Conservation (phyloP, 2,888 invertebrate species). For the Caenorhabditis macrosperma region DNA sequence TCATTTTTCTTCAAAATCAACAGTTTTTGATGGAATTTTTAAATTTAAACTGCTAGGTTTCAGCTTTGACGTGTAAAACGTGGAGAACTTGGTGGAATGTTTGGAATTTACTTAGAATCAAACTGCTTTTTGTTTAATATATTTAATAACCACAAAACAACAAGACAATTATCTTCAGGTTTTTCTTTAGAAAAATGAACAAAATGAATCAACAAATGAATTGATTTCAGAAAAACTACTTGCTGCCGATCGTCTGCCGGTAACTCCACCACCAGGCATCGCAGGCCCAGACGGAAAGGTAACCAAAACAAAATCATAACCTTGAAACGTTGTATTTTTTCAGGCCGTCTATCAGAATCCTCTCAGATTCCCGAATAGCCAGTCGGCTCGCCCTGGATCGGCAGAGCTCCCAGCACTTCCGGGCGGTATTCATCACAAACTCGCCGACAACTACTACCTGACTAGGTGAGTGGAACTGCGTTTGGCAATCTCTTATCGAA, state of each 20-base stretch:
- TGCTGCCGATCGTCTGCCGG: conserved; percentile 72
- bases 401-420: conserved; percentile 84
- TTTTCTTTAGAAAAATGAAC: not conserved
- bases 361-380: conserved; percentile 77
- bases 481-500: not conserved
- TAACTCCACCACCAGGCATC: conserved; percentile 74
- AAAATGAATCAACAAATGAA: too few species aligned
- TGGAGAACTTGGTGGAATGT: too few species aligned
- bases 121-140: too few species aligned
- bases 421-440: conserved; percentile 88
- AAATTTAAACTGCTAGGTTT: too few species aligned
- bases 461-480: conserved; percentile 44
- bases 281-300: conserved; percentile 76
- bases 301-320: not conserved
- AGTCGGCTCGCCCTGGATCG: conserved; percentile 86
- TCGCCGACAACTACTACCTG: conserved; percentile 90
- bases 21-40: not conserved
- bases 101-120: too few species aligned
- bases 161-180: too few species aligned
- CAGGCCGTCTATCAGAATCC: conserved; percentile 73
- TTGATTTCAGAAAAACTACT: conserved; percentile 72
- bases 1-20: not conserved
- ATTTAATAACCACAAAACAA: too few species aligned
- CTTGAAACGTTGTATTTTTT: conserved; percentile 6
- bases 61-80: too few species aligned